Evolutionary conservation across 2,797 vertebrate species (phyloP), one percentile per base, ranked within the genome.

Genomic region (Crocodylus rhombifer): DNA sequence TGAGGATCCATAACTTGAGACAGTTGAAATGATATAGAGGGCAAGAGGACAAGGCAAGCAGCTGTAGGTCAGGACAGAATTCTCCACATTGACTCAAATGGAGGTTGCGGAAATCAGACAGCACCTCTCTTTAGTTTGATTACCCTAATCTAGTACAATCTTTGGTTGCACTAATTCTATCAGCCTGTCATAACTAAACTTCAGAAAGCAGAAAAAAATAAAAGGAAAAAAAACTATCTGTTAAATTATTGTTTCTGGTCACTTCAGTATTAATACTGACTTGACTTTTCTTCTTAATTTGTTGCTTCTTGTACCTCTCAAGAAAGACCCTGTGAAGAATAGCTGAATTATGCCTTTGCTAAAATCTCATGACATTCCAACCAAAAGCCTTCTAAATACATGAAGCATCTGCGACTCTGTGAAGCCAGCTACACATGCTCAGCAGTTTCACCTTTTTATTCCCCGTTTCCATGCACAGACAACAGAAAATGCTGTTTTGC

Each of bases 301-400:
- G 2, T 55, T 61, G 85, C 56, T 76, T 12, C 91, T 80, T 77
- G n/a, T 21, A 62, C 75, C 83, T 77, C 5, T 88, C 80, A 85
- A 57, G 13, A 91, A 86, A 87, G 15, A 20, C 4, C 3, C 21
- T 84, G 3, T 18, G 80, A 86, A 15, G 63, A 88, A 64, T 9
- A 67, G 28, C 3, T 77, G n/a, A 5, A 77, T 75, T 89, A 65
- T 69, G 58, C 64, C 75, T 79, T 80, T 71, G 77, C 58, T 94
- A 85, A 87, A 76, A 94, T 91, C 91, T 85, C 85, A 89, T 88
- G 80, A 90, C 21, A 77, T 63, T 89, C 89, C 71, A 95, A 89
- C 88, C 21, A 56, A n/a, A 80, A 73, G 64, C 51, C 80, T 91
- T 82, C 74, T 56, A 95, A 86, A 88, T 80, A 18, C 67, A 84